Conservation (phyloP, 53 echinoderm and acorn worm genomes). For the Actinopyga echinites region DNA sequence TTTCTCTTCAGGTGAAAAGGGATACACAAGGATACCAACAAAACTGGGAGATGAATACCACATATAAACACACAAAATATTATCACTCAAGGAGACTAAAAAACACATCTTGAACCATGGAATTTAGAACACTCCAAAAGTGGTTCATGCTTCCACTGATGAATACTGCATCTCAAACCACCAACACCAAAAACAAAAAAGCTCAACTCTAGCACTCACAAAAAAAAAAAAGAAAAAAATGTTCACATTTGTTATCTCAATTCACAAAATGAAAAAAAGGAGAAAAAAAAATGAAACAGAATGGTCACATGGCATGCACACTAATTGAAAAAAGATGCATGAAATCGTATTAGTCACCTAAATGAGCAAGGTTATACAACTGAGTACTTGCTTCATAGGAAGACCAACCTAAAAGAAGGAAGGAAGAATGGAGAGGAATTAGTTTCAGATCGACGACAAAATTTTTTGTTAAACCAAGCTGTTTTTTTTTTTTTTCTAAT, state of each 20-base stretch:
- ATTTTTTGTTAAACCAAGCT: too few species aligned
- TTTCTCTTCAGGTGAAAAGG: too few species aligned
- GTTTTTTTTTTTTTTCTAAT: too few species aligned
- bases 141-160: too few species aligned
- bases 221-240: slow-evolving; percentile 18
- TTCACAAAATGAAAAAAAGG: slow-evolving; percentile 10
- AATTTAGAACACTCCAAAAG: too few species aligned
- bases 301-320: slow-evolving; percentile 39
- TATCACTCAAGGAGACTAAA: too few species aligned
- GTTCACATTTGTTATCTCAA: background rate
- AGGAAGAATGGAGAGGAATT: too few species aligned
- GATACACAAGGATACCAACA: too few species aligned
- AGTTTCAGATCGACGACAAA: too few species aligned
- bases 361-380: slow-evolving; percentile 95
- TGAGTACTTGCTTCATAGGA: slow-evolving; percentile 96
- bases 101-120: too few species aligned
- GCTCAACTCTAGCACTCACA: slow-evolving; percentile 45
- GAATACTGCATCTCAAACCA: background rate
- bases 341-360: slow-evolving; percentile 91
- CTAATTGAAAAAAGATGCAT: slow-evolving; percentile 33
- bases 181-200: background rate
- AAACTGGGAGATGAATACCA: too few species aligned
- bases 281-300: slow-evolving; percentile 4
- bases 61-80: too few species aligned
- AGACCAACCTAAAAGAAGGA: slow-evolving; percentile 82